Base-by-base conservation (phyloP, 1,140 invertebrate genomes). In the Cotesia glomerata region DNA sequence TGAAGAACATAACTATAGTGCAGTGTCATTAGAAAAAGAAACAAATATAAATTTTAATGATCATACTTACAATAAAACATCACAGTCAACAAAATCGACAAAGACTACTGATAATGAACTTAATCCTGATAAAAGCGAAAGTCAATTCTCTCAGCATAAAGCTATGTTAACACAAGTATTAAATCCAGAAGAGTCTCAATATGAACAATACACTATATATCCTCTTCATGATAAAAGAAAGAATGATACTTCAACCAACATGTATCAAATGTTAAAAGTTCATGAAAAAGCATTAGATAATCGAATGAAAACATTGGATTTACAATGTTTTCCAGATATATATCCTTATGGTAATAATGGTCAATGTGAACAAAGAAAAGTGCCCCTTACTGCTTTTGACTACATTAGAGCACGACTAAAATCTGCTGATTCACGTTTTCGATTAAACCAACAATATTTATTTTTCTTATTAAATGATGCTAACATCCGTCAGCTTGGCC, bases 141-240 rank as follows among this genome's bases (percentile, higher is more conserved):
- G 18, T 18, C 18, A 18, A 18, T 18, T 18, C 18, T 18, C 18
- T 18, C 18, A 18, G 18, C 18, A 18, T 18, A 18, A 18, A 18
- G 18, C 65, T 7, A 7, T 49, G 13, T 49, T 49, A 49, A 49
- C 45, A n/a, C 45, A 49, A 49, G 45, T 49, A 49, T 49, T 49
- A 49, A 8, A 49, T 49, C 13, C 45, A 9, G 13, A 49, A 9
- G 13, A 1, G 7, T 8, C 8, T n/a, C 45, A 49, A n/a, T 83
- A 81, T 64, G 76, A 80, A 35, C 72, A 81, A 72, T 82, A 73
- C 71, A 82, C 77, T 7, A 76, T 82, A 16, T 77, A 78, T 74
- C 75, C 80, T 63, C 52, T 84, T 5, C 68, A 81, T 66, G 78
- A 80, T 32, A 77, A 78, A 64, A 78, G 78, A 74, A 69, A 71